Conservation (phyloP, 1,140 invertebrate genomes). For the Oscheius sp. region DNA sequence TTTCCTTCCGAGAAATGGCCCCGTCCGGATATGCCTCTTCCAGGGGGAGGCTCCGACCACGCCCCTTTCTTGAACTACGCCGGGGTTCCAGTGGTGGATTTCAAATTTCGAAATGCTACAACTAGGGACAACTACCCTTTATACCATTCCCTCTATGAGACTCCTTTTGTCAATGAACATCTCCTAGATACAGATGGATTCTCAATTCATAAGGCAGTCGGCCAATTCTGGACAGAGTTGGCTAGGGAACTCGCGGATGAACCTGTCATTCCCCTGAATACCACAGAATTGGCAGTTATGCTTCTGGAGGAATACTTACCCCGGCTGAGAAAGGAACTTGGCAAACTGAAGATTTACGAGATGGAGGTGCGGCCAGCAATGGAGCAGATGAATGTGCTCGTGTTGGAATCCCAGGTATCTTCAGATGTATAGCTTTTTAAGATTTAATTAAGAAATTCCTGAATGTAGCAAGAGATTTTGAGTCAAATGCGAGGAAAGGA, state of each 20-base stretch:
- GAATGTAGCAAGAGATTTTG: too few relatives aligned
- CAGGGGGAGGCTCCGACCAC: conserved; percentile 62
- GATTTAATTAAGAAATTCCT: too few relatives aligned
- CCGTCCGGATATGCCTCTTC: conserved; percentile 24
- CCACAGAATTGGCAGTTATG: conserved; percentile 18
- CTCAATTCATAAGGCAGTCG: conserved; percentile 52
- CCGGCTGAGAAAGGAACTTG: conserved; percentile 14
- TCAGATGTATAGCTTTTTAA: too few relatives aligned
- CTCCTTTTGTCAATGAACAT: conserved; percentile 56
- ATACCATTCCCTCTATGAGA: conserved; percentile 63
- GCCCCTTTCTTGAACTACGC: conserved; percentile 56
- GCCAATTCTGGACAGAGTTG: conserved; percentile 58
- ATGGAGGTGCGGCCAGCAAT: too few relatives aligned
- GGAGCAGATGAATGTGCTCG: too few relatives aligned
- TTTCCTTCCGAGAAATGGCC: conserved; percentile 4
- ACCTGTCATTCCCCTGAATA: conserved; percentile 59
- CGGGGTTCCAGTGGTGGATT: conserved; percentile 59
- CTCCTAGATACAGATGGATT: conserved; percentile 52
- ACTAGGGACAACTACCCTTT: conserved; percentile 54
- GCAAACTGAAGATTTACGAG: too few relatives aligned
- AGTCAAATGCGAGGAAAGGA: too few relatives aligned
- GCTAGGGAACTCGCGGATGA: conserved; percentile 27
- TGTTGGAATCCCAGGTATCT: too few relatives aligned
- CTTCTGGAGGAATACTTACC: conserved; percentile 24
- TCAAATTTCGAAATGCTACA: conserved; percentile 36